Conservation (phyloP, 2,797 vertebrate genomes). For the Enteromius mattozi region DNA sequence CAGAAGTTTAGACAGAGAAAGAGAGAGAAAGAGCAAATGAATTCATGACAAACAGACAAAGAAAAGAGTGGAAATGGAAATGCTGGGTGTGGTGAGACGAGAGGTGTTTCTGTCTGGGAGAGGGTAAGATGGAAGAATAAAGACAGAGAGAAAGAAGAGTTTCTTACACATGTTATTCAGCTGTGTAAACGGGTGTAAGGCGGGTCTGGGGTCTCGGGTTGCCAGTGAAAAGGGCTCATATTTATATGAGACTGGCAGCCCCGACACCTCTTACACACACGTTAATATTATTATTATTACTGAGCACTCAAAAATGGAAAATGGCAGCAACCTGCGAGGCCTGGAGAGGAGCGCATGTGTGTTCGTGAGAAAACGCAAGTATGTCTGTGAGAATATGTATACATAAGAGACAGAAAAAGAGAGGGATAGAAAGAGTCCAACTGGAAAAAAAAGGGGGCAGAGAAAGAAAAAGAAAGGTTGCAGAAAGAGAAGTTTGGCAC, state of each 20-base stretch:
- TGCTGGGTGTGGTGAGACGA: slow-evolving; percentile 32
- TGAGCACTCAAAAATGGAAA: slow-evolving; percentile 85
- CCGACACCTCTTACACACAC: slow-evolving; percentile 69
- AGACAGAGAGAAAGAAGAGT: slow-evolving; percentile 57
- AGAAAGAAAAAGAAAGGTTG: slow-evolving; percentile 63
- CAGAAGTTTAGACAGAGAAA: slow-evolving; percentile 6
- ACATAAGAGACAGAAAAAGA: slow-evolving; percentile 60
- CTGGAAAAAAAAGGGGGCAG: slow-evolving; percentile 55
- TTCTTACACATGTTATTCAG: slow-evolving; percentile 84
- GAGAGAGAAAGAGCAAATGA: slow-evolving; percentile 19
- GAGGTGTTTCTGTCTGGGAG: slow-evolving; percentile 53
- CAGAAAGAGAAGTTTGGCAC: slow-evolving; percentile 46
- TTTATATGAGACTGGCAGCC: slow-evolving; percentile 84
- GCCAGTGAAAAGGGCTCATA: slow-evolving; percentile 81
- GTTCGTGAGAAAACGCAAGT: slow-evolving; percentile 57
- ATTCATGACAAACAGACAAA: slow-evolving; percentile 40
- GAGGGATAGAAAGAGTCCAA: slow-evolving; percentile 53
- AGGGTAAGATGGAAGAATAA: slow-evolving; percentile 37
- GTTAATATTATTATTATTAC: slow-evolving; percentile 83
- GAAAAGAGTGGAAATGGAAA: slow-evolving; percentile 42
- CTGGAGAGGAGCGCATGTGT: slow-evolving; percentile 71
- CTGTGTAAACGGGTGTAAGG: slow-evolving; percentile 84
- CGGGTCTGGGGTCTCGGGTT: slow-evolving; percentile 78
- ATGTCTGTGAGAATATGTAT: slow-evolving; percentile 70
- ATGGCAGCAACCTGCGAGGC: slow-evolving; percentile 83